Evolutionary conservation across 2,113 vertebrate species (phyloP), one percentile per base, ranked within the genome.

Genomic region (Ceuthmochares aereus): DNA sequence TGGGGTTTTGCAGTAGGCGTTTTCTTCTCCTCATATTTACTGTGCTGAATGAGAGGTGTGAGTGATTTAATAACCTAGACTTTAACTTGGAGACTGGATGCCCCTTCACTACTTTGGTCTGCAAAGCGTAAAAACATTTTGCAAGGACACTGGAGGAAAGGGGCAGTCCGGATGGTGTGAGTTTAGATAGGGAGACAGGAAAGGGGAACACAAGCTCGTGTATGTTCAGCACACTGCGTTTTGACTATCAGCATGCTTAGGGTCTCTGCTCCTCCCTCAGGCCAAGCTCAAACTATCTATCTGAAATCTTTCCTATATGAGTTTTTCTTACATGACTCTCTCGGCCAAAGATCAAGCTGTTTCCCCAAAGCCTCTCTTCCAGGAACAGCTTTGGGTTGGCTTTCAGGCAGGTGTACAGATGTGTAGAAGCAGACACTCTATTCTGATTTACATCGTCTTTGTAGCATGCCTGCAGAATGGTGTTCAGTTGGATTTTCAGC

Each of bases 361-460:
- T 93, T 92, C 66, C 81, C 86, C 15, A 75, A 86, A 81, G 49
- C 32, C 77, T 34, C 26, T 64, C 74, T 75, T 72, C 47, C 67
- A 76, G 66, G 58, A 63, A 20, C 1, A 9, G 64, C 56, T 84
- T 26, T 54, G 32, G 11, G 23, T 8, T 93, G 84, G 42, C 56
- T 89, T 64, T 87, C 52, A 55, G 90, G 67, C 54, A 80, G 88
- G 67, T 76, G 63, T 22, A 26, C 73, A 63, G 80, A 16, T 25
- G 14, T 4, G 29, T 12, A 29, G 67, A 54, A 83, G 75, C 58
- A 88, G 59, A 23, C 16, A 2, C 54, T 19, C 4, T 22, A 14
- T 55, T 45, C 80, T 70, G 76, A 12, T 36, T 74, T 19, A 60
- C 21, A 8, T 59, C 2, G 0, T 32, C 55, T 10, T 22, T 0